These are phyloP conservation scores for Copsychus sechellarum DNA, from an alignment of 2,113 vertebrate genomes.

Conservation along the genomic window DNA sequence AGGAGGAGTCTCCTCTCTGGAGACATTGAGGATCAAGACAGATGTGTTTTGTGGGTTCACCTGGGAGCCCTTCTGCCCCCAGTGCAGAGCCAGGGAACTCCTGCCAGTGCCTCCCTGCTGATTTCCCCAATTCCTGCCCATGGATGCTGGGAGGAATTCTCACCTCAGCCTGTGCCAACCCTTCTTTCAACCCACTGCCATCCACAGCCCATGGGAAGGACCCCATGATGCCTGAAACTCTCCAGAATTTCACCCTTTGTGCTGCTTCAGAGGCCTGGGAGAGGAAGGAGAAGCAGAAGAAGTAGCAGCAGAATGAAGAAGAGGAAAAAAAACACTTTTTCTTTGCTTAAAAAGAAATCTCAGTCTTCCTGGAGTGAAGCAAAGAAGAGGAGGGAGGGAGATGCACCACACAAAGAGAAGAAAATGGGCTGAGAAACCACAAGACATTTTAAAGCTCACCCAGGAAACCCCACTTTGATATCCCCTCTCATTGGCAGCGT, in stretches of 20 bases:
- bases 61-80: not conserved
- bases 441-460: slow-evolving; percentile 35
- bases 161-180: not conserved
- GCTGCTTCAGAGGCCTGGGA: not conserved
- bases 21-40: not conserved
- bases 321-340: not conserved
- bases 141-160: not conserved
- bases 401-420: slow-evolving; percentile 27
- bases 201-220: not conserved
- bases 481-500: slow-evolving; percentile 25
- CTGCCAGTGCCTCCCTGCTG: not conserved
- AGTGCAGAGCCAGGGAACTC: not conserved
- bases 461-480: slow-evolving; percentile 55
- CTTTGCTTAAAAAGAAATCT: slow-evolving; percentile 9
- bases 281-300: not conserved
- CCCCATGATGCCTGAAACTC: accelerated
- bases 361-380: slow-evolving; percentile 12
- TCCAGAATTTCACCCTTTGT: not conserved
- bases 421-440: slow-evolving; percentile 49
- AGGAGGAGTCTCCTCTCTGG: not conserved
- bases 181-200: not conserved
- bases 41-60: accelerated
- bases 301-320: not conserved
- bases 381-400: slow-evolving; percentile 15
- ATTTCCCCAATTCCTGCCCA: not conserved